A percentile compares a stretch with the other conserved stretches of the same genome.
Conservation (phyloP, 2,113 vertebrate genomes). For the Centrocercus urophasianus region DNA sequence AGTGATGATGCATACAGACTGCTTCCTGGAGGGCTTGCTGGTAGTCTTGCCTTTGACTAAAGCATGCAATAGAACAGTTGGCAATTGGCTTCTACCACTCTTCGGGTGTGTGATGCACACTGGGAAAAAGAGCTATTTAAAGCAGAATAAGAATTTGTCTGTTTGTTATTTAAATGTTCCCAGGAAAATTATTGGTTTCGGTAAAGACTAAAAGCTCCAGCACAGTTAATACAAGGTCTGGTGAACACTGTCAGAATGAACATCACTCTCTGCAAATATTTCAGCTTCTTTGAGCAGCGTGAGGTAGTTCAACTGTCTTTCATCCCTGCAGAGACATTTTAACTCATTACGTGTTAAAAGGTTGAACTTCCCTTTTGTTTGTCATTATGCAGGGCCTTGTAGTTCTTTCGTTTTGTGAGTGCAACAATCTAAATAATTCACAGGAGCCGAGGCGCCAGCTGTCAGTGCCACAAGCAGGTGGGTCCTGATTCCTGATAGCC, state of each 20-base stretch:
- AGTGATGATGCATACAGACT: background rate
- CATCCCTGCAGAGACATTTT: background rate
- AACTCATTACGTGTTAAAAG: background rate
- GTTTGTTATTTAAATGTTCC: background rate
- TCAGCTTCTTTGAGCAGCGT: background rate
- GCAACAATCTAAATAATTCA: slow-evolving; percentile 1
- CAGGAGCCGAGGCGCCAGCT: background rate
- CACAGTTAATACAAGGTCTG: background rate
- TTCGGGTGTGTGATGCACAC: background rate
- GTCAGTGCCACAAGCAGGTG: background rate
- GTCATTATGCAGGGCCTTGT: background rate
- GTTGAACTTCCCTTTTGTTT: background rate
- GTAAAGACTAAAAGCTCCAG: background rate
- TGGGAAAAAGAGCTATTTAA: background rate
- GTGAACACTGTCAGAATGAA: background rate
- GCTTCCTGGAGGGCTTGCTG: background rate
- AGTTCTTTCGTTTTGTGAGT: background rate
- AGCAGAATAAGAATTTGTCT: background rate
- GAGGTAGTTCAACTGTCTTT: background rate
- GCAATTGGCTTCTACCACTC: background rate
- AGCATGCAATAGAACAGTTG: background rate
- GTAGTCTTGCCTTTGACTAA: background rate
- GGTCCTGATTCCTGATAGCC: background rate
- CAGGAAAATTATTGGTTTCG: background rate
- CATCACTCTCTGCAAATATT: background rate